These are phyloP conservation scores for Magallana nippona DNA, from an alignment of 2,888 invertebrate genomes.

Conservation along the genomic window DNA sequence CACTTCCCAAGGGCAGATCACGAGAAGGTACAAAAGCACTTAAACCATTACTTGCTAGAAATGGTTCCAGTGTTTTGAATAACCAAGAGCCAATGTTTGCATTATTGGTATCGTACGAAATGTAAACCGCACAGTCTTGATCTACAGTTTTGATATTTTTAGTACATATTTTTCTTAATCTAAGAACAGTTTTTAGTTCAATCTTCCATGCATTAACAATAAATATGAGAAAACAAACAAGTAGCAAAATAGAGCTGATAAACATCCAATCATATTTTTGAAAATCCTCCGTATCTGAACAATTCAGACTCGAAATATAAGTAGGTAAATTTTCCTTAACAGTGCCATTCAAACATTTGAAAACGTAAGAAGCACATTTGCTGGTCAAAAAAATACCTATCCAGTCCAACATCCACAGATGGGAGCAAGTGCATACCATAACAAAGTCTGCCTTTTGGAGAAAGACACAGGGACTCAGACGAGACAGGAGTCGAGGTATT, in stretches of 20 bases:
- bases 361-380: not conserved
- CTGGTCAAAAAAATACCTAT: not conserved
- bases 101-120: not conserved
- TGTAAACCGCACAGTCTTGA: not conserved
- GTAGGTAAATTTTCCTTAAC: not conserved
- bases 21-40: not conserved
- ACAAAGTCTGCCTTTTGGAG: not conserved
- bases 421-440: not conserved
- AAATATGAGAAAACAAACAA: not conserved
- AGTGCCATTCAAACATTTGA: not conserved
- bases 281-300: not conserved
- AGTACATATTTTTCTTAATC: not conserved
- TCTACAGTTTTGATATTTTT: not conserved
- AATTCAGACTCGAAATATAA: not conserved
- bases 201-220: not conserved
- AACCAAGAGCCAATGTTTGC: not conserved
- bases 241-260: not conserved
- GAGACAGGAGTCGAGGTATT: not conserved
- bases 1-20: not conserved
- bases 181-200: not conserved
- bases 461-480: not conserved
- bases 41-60: not conserved
- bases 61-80: not conserved
- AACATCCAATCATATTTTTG: not conserved
- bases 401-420: constrained; percentile 3